A percentile compares a stretch with the other conserved stretches of the same genome.
Evolutionary conservation across 2,113 vertebrate species (phyloP).

Genomic region (Istiophorus platypterus): DNA sequence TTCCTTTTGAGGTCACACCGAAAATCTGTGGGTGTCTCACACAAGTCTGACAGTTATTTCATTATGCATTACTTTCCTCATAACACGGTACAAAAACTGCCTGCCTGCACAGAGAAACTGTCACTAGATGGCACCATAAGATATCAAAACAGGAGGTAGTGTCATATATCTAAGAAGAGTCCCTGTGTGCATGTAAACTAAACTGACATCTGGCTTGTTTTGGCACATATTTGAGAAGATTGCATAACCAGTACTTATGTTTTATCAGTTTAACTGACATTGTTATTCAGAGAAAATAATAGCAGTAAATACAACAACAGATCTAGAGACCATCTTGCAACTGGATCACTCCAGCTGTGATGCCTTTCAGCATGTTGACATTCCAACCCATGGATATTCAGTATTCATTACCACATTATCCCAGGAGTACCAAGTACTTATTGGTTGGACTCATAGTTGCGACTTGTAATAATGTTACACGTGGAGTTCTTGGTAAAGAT

Average conservation of each 20-base stretch:
- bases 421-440: too few species aligned
- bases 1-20: slow-evolving; percentile 1
- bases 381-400: too few species aligned
- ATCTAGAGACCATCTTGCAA: neutral
- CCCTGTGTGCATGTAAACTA: neutral
- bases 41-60: slow-evolving; percentile 20
- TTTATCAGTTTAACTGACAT: neutral
- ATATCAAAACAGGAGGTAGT: slow-evolving; percentile 13
- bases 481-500: neutral
- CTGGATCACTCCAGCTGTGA: too few species aligned
- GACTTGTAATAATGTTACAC: neutral
- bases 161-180: neutral
- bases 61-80: neutral
- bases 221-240: neutral
- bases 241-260: neutral
- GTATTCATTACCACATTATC: too few species aligned
- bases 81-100: neutral
- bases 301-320: neutral
- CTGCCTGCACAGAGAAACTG: neutral
- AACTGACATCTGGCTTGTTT: neutral
- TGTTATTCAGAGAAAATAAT: neutral
- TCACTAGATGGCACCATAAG: slow-evolving; percentile 66
- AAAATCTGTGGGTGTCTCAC: slow-evolving; percentile 6
- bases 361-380: too few species aligned
- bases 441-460: too few species aligned